Conservation (phyloP, 2,113 vertebrate genomes). For the Cathartes aura region DNA sequence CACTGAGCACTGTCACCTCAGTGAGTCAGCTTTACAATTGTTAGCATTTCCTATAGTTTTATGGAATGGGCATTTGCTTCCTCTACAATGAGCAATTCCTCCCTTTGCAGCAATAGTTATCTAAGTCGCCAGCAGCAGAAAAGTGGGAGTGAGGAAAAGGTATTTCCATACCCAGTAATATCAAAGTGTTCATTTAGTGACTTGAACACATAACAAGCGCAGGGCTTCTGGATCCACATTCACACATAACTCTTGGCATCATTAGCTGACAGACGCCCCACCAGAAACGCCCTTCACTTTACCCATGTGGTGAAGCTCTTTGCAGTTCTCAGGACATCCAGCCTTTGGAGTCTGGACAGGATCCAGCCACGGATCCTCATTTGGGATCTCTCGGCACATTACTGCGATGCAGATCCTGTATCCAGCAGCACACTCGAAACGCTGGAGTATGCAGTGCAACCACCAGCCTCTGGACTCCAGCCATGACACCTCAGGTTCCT, state of each 20-base stretch:
- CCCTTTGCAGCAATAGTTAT: neutral
- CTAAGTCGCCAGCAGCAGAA: neutral
- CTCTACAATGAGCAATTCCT: neutral
- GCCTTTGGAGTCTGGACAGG: neutral
- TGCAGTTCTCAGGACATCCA: neutral
- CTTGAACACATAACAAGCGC: neutral
- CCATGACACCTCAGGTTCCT: neutral
- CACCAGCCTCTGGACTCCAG: neutral
- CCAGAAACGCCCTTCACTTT: neutral
- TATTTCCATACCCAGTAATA: neutral
- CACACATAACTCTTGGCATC: neutral
- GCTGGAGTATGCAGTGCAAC: neutral
- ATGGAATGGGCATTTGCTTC: neutral
- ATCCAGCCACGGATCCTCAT: neutral
- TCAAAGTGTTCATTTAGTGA: neutral
- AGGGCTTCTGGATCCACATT: neutral
- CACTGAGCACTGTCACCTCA: neutral
- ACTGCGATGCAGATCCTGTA: accelerated
- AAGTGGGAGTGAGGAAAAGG: neutral
- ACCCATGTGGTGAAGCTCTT: neutral
- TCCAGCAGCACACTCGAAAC: neutral
- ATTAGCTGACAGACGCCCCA: neutral
- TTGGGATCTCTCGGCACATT: neutral
- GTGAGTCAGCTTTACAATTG: neutral
- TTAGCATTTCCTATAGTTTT: neutral